Evolutionary conservation across 2,113 vertebrate genomes (phyloP).

Genomic region (Istiophorus platypterus): DNA sequence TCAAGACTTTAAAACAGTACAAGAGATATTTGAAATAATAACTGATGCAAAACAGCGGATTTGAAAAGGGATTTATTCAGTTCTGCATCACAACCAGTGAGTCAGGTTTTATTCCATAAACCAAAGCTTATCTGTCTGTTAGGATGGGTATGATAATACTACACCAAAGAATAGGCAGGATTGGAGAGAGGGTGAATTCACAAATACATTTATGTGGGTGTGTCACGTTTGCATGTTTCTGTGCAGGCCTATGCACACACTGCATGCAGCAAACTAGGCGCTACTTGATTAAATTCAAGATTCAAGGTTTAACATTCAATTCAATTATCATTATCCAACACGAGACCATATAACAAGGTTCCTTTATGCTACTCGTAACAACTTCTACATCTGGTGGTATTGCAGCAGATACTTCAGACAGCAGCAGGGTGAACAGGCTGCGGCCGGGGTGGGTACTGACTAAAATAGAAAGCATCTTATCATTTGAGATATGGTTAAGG

Average conservation of each 20-base stretch:
- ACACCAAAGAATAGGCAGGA: conserved; percentile 50
- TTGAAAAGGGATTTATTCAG: conserved; percentile 75
- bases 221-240: conserved; percentile 15
- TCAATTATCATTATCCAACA: too few species aligned
- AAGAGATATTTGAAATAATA: conserved; percentile 72
- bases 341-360: too few species aligned
- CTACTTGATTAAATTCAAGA: background rate
- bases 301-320: too few species aligned
- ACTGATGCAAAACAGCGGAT: conserved; percentile 75
- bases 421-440: too few species aligned
- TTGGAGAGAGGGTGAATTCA: conserved; percentile 8
- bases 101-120: conserved; percentile 70
- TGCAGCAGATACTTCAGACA: too few species aligned
- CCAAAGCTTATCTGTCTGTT: conserved; percentile 76
- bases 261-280: background rate
- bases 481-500: conserved; percentile 12
- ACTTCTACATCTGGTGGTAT: too few species aligned
- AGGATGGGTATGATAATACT: conserved; percentile 70
- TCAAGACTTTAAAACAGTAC: conserved; percentile 59
- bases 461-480: background rate
- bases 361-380: too few species aligned
- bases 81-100: conserved; percentile 68
- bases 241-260: background rate
- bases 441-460: too few species aligned
- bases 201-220: conserved; percentile 4